Conservation (phyloP, 2,888 invertebrate genomes). For the Eudasyphora cyanicolor region DNA sequence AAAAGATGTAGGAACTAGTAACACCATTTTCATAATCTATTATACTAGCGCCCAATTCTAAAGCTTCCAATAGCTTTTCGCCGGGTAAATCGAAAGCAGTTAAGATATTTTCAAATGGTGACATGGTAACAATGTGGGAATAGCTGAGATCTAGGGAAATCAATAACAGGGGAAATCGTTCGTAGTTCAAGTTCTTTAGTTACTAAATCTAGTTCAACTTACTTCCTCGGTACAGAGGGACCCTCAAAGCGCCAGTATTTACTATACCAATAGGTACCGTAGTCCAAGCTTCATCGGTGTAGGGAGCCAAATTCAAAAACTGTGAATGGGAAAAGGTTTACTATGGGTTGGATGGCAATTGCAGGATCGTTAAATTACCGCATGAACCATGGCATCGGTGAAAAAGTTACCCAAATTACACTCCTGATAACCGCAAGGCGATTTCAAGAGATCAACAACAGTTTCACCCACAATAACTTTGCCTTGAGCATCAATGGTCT, state of each 20-base stretch:
- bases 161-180: background rate
- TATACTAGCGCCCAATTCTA: slow-evolving; percentile 82
- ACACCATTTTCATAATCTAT: slow-evolving; percentile 70
- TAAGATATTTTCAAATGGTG: slow-evolving; percentile 89
- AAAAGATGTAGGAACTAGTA: slow-evolving; percentile 68
- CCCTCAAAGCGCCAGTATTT: slow-evolving; percentile 87
- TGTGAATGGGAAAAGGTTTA: slow-evolving; percentile 38
- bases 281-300: slow-evolving; percentile 82
- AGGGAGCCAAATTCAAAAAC: slow-evolving; percentile 72
- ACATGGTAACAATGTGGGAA: slow-evolving; percentile 84
- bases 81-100: slow-evolving; percentile 87
- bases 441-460: slow-evolving; percentile 82
- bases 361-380: slow-evolving; percentile 80
- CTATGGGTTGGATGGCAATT: background rate
- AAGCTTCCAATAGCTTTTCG: slow-evolving; percentile 83
- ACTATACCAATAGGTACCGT: slow-evolving; percentile 85
- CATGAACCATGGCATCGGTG: slow-evolving; percentile 86
- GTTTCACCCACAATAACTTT: slow-evolving; percentile 83
- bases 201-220: slow-evolving; percentile 68
- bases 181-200: background rate
- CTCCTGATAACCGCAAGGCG: slow-evolving; percentile 83
- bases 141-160: slow-evolving; percentile 84
- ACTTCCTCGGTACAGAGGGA: slow-evolving; percentile 85
- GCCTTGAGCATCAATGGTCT: slow-evolving; percentile 82
- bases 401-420: slow-evolving; percentile 89